These are phyloP conservation scores for Dryobotodes eremita DNA, from an alignment of 2,888 invertebrate species.

Conservation along the genomic window DNA sequence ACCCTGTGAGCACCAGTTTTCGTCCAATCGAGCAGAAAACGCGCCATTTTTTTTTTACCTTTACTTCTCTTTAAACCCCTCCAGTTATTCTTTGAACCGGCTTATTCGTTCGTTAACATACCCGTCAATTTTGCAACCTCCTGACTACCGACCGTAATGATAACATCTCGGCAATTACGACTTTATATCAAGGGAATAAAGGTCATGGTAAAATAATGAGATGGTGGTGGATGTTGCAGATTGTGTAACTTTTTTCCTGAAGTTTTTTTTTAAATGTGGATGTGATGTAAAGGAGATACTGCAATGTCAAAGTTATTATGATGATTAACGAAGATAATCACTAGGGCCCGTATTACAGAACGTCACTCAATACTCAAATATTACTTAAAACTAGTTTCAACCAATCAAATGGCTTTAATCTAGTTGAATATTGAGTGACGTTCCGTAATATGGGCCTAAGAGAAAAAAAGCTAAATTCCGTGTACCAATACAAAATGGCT, in stretches of 20 bases:
- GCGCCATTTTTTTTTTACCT: slow-evolving; percentile 75
- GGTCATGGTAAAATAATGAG: neutral
- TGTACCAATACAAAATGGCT: neutral
- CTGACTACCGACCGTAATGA: slow-evolving; percentile 10
- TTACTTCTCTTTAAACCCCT: slow-evolving; percentile 74
- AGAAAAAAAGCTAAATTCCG: neutral
- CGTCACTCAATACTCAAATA: too few species aligned
- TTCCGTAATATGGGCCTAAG: too few species aligned
- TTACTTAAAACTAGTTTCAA: too few species aligned
- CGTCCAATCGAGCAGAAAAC: slow-evolving; percentile 81
- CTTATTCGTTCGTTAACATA: slow-evolving; percentile 80
- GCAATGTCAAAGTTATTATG: neutral
- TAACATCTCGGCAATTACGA: slow-evolving; percentile 19
- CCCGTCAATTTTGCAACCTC: slow-evolving; percentile 66
- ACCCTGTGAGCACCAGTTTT: slow-evolving; percentile 75
- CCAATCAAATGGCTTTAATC: too few species aligned
- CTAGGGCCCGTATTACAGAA: too few species aligned
- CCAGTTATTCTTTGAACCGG: slow-evolving; percentile 80
- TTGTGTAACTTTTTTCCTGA: slow-evolving; percentile 44
- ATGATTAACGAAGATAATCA: neutral
- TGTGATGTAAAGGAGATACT: slow-evolving; percentile 33
- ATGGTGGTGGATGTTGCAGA: neutral
- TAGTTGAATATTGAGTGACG: too few species aligned
- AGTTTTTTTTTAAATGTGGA: slow-evolving; percentile 38
- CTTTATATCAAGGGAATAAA: slow-evolving; percentile 42